Evolutionary conservation across 2,797 vertebrate species (phyloP), one percentile per base, ranked within the genome.

Genomic region (Argentina silus): DNA sequence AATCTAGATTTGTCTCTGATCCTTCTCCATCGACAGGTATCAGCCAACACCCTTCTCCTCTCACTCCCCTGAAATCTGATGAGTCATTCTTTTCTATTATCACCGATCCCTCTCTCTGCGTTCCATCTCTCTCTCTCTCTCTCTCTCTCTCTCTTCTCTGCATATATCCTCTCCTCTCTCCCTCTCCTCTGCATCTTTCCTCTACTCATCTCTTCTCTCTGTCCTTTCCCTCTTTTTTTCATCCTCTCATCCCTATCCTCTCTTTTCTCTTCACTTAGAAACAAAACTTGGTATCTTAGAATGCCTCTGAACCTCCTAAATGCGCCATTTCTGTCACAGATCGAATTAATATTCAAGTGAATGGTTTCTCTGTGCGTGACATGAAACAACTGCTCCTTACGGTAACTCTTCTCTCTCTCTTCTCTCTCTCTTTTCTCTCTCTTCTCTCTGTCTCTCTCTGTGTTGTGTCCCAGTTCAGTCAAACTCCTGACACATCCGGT

Each of bases 401-500:
- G 17, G 3, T 6, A 43, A 44, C 57, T 61, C 50, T 67, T 61
- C 44, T 48, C 15, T 7, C 15, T 50, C 55, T n/a, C n/a, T n/a
- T n/a, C n/a, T n/a, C n/a, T n/a, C n/a, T n/a, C 57, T 61, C 50
- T 67, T 61, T 23, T 48, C 15, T 7, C 15, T 50, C 57, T 61
- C 50, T 67, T 61, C 44, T 48, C 15, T 7, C 15, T 50, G n/a
- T n/a, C n/a, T n/a, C 55, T 81, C 79, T 86, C 79, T 67, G 85
- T 89, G 81, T 78, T 87, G 80, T 73, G 85, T 90, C 85, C 87
- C 77, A 88, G 77, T 91, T 92, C 86, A 86, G 81, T 91, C 79
- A 85, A 84, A 83, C 70, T 72, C 73, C 36, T 81, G 76, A 73
- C 59, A 59, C 62, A 65, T 73, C 64, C 72, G 63, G 73, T 76